Evolutionary conservation across 2,888 invertebrate genomes (phyloP).

Genomic region (Caenorhabditis drosophilae): DNA sequence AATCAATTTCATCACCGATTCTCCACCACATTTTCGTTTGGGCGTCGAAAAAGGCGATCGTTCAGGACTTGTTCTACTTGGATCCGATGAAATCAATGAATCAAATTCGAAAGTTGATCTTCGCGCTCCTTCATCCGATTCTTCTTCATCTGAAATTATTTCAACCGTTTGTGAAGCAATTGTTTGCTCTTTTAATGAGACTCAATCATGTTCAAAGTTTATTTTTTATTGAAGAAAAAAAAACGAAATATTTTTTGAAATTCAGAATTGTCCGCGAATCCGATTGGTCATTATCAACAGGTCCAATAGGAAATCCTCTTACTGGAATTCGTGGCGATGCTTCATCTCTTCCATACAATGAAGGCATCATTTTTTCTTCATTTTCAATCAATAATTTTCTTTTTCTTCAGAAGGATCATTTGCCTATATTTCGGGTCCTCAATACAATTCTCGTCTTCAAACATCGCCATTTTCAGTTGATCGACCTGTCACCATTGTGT

Average conservation of each 20-base stretch:
- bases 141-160: too few species aligned
- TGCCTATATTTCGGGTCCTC: conserved; percentile 57
- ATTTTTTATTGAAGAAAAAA: background rate
- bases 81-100: too few species aligned
- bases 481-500: conserved; percentile 55
- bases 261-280: conserved; percentile 36
- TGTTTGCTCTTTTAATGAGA: conserved; percentile 52
- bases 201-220: conserved; percentile 43
- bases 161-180: conserved; percentile 43
- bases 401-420: conserved; percentile 52
- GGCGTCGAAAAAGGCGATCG: too few species aligned
- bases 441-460: conserved; percentile 41
- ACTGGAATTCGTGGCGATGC: conserved; percentile 64
- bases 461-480: conserved; percentile 57
- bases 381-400: background rate
- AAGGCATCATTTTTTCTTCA: conserved; percentile 28
- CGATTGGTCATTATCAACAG: conserved; percentile 46
- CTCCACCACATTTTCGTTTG: too few species aligned
- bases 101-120: too few species aligned
- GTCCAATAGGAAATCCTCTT: conserved; percentile 57
- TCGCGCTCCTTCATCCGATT: too few species aligned
- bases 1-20: too few species aligned
- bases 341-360: conserved; percentile 55
- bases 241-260: background rate
- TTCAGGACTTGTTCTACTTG: too few species aligned